Percentiles rank a stretch among this genome's conserved stretches.
These are phyloP conservation scores for Drosophila simulans DNA, from an alignment of 1,140 invertebrate genomes.

Conservation along the genomic window DNA sequence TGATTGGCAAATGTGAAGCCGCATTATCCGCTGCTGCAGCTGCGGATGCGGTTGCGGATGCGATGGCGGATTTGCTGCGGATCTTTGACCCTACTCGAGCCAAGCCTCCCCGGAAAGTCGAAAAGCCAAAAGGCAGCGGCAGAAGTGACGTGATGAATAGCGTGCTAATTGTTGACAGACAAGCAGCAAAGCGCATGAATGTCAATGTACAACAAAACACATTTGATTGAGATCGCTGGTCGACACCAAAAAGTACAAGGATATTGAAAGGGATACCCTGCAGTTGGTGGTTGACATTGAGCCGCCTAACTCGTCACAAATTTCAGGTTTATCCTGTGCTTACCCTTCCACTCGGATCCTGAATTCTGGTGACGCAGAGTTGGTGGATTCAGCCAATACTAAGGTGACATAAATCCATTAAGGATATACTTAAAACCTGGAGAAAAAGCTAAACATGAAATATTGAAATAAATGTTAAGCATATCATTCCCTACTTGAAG, in stretches of 20 bases:
- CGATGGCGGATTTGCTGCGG: slow-evolving; percentile 13
- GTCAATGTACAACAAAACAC: slow-evolving; percentile 70
- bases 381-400: background rate
- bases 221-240: slow-evolving; percentile 73
- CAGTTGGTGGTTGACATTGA: slow-evolving; percentile 68
- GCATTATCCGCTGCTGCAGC: slow-evolving; percentile 33
- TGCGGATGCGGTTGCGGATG: slow-evolving; percentile 8
- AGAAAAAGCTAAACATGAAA: background rate
- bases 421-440: background rate
- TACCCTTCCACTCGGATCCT: slow-evolving; percentile 37
- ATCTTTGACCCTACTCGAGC: slow-evolving; percentile 34
- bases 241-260: slow-evolving; percentile 1
- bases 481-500: background rate
- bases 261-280: slow-evolving; percentile 48
- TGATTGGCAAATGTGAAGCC: slow-evolving; percentile 46
- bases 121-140: slow-evolving; percentile 34
- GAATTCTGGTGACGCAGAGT: background rate
- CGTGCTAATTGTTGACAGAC: slow-evolving; percentile 84
- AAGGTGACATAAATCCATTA: no score
- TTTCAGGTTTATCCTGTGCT: slow-evolving; percentile 55
- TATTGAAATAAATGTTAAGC: background rate
- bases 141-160: slow-evolving; percentile 81
- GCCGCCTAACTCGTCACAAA: slow-evolving; percentile 72
- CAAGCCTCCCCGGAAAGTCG: slow-evolving; percentile 26
- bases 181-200: slow-evolving; percentile 73